Percentiles rank a stretch among this genome's conserved stretches.
Evolutionary conservation across 2,113 vertebrate genomes (phyloP).

Genomic region (Bubo bubo): DNA sequence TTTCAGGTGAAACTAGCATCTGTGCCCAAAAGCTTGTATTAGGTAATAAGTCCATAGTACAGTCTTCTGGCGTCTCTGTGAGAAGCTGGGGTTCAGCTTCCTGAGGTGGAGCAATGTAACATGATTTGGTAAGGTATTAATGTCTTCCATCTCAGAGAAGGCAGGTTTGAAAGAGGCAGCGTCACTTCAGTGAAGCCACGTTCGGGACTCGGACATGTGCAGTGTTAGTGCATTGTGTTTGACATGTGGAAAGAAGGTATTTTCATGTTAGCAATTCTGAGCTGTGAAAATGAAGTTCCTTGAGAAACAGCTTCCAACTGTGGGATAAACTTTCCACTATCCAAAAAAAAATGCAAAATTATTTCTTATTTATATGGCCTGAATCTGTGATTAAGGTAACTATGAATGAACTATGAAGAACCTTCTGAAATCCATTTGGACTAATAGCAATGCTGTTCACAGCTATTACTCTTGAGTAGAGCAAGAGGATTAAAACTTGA

Average conservation of each 20-base stretch:
- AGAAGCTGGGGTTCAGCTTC: background rate
- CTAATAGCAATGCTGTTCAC: background rate
- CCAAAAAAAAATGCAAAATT: background rate
- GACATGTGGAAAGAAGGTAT: background rate
- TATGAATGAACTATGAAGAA: background rate
- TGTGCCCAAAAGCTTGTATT: background rate
- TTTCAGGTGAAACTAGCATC: background rate
- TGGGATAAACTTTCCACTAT: background rate
- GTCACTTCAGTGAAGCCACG: rapidly evolving
- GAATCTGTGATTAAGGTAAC: background rate
- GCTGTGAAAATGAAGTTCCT: background rate
- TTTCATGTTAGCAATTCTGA: background rate
- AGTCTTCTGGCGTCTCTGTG: background rate
- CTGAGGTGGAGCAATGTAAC: background rate
- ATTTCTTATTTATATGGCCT: background rate
- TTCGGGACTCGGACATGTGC: background rate
- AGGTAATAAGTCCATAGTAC: background rate
- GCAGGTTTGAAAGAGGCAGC: background rate
- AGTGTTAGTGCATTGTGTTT: background rate
- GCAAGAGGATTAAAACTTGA: background rate
- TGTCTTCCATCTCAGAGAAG: background rate
- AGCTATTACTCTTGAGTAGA: background rate
- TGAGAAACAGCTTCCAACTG: background rate
- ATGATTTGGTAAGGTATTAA: background rate
- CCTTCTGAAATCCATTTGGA: background rate